Conservation (phyloP, 2,113 vertebrate species). For the Antechinus flavipes region DNA sequence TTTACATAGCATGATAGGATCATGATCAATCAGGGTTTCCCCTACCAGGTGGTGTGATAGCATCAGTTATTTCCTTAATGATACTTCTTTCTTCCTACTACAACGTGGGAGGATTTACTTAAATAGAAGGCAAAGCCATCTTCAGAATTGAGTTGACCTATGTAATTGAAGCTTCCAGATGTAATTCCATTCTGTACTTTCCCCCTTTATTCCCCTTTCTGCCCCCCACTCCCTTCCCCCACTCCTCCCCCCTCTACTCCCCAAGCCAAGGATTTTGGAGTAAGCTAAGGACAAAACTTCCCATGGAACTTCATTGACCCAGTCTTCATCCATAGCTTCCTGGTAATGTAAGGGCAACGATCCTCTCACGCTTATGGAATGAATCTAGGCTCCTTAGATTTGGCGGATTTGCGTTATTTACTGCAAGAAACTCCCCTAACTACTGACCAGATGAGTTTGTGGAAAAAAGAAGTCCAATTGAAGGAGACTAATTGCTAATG, state of each 20-base stretch:
- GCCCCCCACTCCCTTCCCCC: no score
- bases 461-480: not conserved
- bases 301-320: not conserved
- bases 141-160: not conserved
- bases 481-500: not conserved
- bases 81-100: not conserved
- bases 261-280: not conserved
- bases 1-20: not conserved
- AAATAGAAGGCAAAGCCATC: no score
- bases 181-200: not conserved
- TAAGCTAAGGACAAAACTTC: not conserved
- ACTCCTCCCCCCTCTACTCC: no score
- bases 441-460: not conserved
- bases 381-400: not conserved
- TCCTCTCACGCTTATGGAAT: not conserved
- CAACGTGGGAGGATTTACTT: not conserved
- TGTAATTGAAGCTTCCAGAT: not conserved
- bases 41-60: not conserved
- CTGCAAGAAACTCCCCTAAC: not conserved
- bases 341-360: not conserved
- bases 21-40: not conserved
- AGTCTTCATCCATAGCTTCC: not conserved
- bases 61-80: not conserved
- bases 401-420: not conserved
- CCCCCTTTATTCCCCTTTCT: not conserved